Evolutionary conservation across 2,888 invertebrate genomes (phyloP), one percentile per base, ranked within the genome.

Genomic region (Dichetophora obliterata): DNA sequence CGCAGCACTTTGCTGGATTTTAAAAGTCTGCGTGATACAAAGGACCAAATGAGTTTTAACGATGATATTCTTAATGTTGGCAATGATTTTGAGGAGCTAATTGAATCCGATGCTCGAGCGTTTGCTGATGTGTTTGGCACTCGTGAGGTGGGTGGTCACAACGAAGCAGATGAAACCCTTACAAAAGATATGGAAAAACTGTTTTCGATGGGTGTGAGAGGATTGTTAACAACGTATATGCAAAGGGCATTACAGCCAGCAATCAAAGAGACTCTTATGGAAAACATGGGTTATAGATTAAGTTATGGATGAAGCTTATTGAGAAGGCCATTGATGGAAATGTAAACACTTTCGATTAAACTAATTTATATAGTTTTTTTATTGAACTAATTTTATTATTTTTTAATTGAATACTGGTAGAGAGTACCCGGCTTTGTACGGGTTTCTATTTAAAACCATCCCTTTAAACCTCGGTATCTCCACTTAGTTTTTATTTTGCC

Each of bases 221-320:
- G 95, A 19, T 91, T 95, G 65, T 87, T 96, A 61, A 95, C 95
- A 0, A 93, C 94, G 34, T 95, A 95, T 83, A 95, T 96, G 93
- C 95, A 96, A 86, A 93, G 93, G 81, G 94, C 95, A 83, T 87
- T 96, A 69, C 95, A 96, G 84, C 95, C 95, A 9, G 95, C 95
- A 54, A 95, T 96, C 75, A 95, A 95, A 86, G 95, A 96, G 85
- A 95, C 95, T 0, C 90, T 96, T 43, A 95, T 96, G 95, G 91
- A 94, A 80, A 95, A 95, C 86, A 94, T 96, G 93, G 96, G 96
- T 6, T 96, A 95, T 87, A 95, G 95, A 59, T 92, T 96, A 83
- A 95, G 95, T 76, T 96, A 96, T 86, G 96, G 96, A 78, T 93
- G 91, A 88, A 65, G 31, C 19, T 71, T 65, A 48, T 31, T 31